phyloP scores from a whole-genome alignment of 1,140 invertebrate genomes.

The Euwallacea similis region DNA sequence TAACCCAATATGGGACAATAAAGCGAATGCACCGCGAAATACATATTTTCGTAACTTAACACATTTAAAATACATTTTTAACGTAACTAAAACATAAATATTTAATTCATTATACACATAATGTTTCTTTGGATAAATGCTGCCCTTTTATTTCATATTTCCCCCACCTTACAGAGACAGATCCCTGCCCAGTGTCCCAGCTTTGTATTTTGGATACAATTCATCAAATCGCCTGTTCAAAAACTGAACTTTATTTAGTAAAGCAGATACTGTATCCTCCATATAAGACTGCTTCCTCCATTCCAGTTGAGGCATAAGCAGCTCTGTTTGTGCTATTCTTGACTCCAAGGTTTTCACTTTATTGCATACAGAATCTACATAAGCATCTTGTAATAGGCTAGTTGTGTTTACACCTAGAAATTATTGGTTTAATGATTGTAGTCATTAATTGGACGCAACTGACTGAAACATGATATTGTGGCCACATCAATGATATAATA shows the following conservation, averaged over 20 bases:
- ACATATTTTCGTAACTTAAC: too few species aligned
- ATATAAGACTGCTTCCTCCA: slow-evolving; percentile 49
- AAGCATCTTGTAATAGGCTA: slow-evolving; percentile 51
- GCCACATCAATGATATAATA: slow-evolving; percentile 45
- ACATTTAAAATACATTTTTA: too few species aligned
- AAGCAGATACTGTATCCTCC: slow-evolving; percentile 49
- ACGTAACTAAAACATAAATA: too few species aligned
- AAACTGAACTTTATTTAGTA: slow-evolving; percentile 49
- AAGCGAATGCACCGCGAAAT: too few species aligned
- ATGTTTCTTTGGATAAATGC: too few species aligned
- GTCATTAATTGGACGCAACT: slow-evolving; percentile 11
- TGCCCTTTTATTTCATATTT: too few species aligned
- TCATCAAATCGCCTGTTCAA: slow-evolving; percentile 52
- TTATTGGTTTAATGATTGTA: neutral
- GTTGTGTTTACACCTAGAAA: slow-evolving; percentile 42
- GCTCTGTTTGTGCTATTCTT: slow-evolving; percentile 48
- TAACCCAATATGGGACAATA: too few species aligned
- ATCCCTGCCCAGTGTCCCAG: slow-evolving; percentile 7
- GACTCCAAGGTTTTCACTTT: slow-evolving; percentile 50
- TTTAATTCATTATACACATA: too few species aligned
- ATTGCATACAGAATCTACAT: slow-evolving; percentile 51
- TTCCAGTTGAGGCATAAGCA: slow-evolving; percentile 50
- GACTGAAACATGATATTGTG: slow-evolving; percentile 42
- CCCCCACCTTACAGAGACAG: slow-evolving; percentile 8
- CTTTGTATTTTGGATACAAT: slow-evolving; percentile 48